Percentiles rank a stretch among this genome's conserved stretches.
Evolutionary conservation across 2,888 invertebrate species (phyloP).

Genomic region (Caenorhabditis plicata): DNA sequence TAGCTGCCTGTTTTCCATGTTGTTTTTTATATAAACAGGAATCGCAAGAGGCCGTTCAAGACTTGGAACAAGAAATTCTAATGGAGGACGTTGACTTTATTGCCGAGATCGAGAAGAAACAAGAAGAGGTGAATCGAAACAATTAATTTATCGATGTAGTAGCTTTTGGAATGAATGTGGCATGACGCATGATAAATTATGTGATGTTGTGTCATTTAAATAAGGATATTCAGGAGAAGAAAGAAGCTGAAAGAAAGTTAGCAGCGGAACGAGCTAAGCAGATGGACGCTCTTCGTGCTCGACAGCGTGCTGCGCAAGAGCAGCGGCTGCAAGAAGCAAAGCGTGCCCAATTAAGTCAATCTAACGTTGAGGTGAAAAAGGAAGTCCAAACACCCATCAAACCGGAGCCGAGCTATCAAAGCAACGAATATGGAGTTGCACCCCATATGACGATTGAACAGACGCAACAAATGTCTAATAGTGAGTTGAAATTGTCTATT

Average conservation of each 20-base stretch:
- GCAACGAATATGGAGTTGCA: too few species aligned
- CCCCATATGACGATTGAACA: too few species aligned
- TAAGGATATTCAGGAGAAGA: conserved; percentile 9
- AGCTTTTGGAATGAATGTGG: background rate
- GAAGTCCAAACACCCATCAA: too few species aligned
- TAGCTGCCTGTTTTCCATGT: background rate
- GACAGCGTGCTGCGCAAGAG: too few species aligned
- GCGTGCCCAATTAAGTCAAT: too few species aligned
- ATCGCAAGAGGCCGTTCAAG: conserved; percentile 12
- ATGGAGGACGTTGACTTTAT: conserved; percentile 27
- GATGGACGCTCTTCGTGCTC: background rate
- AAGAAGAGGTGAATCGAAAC: conserved; percentile 13
- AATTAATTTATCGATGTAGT: background rate
- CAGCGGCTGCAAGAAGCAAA: too few species aligned
- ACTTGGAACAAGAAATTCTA: conserved; percentile 21
- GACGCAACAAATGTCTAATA: too few species aligned
- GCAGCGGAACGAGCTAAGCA: conserved; percentile 15
- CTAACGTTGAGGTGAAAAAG: too few species aligned
- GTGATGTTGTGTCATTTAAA: too few species aligned
- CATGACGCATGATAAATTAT: too few species aligned
- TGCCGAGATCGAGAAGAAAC: conserved; percentile 9
- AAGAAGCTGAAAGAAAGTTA: conserved; percentile 4
- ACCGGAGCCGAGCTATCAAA: too few species aligned
- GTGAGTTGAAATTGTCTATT: too few species aligned
- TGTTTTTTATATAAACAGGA: conserved; percentile 12